Evolutionary conservation across 2,888 invertebrate genomes (phyloP), one percentile per base, ranked within the genome.

Genomic region (Nephrotoma appendiculata): DNA sequence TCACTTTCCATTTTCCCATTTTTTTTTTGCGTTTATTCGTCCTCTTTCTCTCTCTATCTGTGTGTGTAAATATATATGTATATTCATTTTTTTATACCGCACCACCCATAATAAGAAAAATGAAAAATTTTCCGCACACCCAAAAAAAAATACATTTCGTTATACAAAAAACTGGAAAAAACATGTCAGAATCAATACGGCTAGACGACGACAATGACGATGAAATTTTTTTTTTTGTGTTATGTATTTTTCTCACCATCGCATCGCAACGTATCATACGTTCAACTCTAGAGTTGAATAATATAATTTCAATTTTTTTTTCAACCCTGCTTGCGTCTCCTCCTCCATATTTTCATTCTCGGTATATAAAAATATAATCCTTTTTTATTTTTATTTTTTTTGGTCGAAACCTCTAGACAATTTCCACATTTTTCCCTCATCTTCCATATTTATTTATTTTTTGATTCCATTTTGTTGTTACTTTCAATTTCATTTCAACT

Each of bases 171-270:
- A 84, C 31, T 43, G 43, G 12, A 42, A 84, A 84, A 84, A 84
- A 84, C 43, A 42, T 84, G 84, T 84, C 84, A 84, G 43, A 84
- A 88, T 88, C 88, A 87, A 88, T 88, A 88, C 87, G 88, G 88
- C 88, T 88, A 88, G 88, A 88, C 88, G 84, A 84, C 84, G 84
- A 84, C 84, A 43, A 84, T 84, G 84, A 84, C 84, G 84, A 84
- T 42, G 84, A 42, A 42, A 6, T 2, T 84, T 84, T 48, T 84
- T 84, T 48, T 83, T 84, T 42, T 84, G 41, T 84, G 41, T 42
- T 41, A 15, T 84, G 84, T 42, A 84, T 84, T 84, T 42, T 42
- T 84, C 43, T 43, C 84, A 41, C 84, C 41, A 84, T 43, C 41
- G 43, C 84, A 84, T 84, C 84, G n/a, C n/a, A 11, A 48, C n/a